Conservation (phyloP, 2,797 vertebrate species). For the Siniperca undulata region DNA sequence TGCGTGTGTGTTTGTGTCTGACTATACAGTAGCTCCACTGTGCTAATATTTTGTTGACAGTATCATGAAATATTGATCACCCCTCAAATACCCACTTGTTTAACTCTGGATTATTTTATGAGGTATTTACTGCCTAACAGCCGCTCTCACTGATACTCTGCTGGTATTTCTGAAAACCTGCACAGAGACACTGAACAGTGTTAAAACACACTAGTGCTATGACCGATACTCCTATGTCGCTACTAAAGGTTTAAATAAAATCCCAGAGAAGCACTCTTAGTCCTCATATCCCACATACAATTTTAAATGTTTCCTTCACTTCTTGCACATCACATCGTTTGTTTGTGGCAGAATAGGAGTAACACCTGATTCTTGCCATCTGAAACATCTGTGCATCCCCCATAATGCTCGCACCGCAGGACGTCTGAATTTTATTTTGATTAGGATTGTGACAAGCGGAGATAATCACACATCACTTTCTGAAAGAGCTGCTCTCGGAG, state of each 20-base stretch:
- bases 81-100: constrained; percentile 36
- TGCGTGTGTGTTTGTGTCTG: constrained; percentile 13
- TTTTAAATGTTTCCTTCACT: constrained; percentile 22
- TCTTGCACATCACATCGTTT: constrained; percentile 46
- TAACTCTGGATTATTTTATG: constrained; percentile 51
- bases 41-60: constrained; percentile 37
- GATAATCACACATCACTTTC: constrained; percentile 57
- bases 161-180: constrained; percentile 6
- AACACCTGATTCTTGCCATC: constrained; percentile 46
- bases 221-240: constrained; percentile 23
- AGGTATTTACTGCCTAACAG: constrained; percentile 34
- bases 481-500: constrained; percentile 51
- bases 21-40: not conserved
- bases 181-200: constrained; percentile 5
- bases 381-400: constrained; percentile 52
- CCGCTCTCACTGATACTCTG: constrained; percentile 13
- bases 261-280: constrained; percentile 22
- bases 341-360: constrained; percentile 37
- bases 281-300: constrained; percentile 20
- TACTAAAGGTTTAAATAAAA: constrained; percentile 44
- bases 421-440: constrained; percentile 60
- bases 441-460: constrained; percentile 51
- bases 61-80: constrained; percentile 47
- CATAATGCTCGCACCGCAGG: constrained; percentile 1
- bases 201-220: constrained; percentile 24